Conservation (phyloP, 2,113 vertebrate species). For the Misgurnus mizolepis region DNA sequence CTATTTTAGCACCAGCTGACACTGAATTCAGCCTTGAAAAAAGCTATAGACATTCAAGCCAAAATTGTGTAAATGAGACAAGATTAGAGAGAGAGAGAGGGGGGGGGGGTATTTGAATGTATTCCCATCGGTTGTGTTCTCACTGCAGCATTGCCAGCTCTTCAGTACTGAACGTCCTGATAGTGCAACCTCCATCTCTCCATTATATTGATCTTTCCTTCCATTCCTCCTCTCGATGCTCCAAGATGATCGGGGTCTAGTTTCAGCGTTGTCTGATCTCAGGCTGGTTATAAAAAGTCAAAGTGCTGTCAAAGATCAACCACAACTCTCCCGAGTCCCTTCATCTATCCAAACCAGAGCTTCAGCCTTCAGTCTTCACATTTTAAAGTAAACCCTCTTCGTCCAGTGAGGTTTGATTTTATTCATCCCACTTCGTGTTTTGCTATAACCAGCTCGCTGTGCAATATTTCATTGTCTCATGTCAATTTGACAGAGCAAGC, state of each 20-base stretch:
- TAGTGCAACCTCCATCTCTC: background rate
- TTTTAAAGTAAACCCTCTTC: constrained; percentile 12
- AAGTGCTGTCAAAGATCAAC: constrained; percentile 36
- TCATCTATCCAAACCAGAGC: constrained; percentile 7
- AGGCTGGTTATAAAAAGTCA: constrained; percentile 21
- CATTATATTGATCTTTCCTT: background rate
- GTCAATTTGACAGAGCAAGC: background rate
- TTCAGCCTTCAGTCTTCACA: background rate
- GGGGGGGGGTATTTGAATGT: background rate
- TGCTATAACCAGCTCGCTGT: background rate
- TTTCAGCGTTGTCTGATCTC: constrained; percentile 20
- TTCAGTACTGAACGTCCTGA: constrained; percentile 4
- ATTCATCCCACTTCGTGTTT: background rate
- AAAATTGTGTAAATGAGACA: constrained; percentile 17
- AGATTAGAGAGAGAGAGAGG: constrained; percentile 12
- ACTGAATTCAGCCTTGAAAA: constrained; percentile 20
- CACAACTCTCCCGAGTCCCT: constrained; percentile 11
- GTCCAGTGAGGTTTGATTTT: constrained; percentile 15
- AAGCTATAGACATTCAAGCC: constrained; percentile 31
- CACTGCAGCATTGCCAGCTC: background rate
- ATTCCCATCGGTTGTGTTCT: background rate
- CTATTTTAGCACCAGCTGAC: constrained; percentile 39
- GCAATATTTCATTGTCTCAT: constrained; percentile 3
- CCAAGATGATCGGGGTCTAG: background rate
- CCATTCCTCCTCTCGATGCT: background rate